Evolutionary conservation across 1,140 invertebrate genomes (phyloP), one percentile per base, ranked within the genome.

Genomic region (Pygmarrhopalites habei): DNA sequence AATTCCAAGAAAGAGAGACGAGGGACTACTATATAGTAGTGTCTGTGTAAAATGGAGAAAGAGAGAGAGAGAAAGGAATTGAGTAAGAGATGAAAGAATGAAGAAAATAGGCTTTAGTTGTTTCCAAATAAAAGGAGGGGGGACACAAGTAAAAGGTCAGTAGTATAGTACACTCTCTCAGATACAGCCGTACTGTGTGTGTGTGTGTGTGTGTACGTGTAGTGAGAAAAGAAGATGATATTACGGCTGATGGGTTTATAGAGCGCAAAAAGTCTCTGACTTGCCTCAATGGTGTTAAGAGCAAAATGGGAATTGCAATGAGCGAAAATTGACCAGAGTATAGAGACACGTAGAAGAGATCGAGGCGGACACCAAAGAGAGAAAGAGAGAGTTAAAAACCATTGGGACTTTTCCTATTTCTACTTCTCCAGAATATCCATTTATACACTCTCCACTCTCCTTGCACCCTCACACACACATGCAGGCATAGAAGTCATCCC

Each of bases 241-340:
- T 67, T 67, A 59, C 43, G 25, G 35, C 28, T 67, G 65, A 67
- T 67, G 65, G 65, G 65, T 63, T 67, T 67, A 67, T 67, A 51
- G 61, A 60, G 65, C 60, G 60, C 57, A 58, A 62, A 64, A 67
- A 62, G 59, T 61, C 44, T 25, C 23, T 21, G 64, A 59, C 51
- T 26, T 26, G 30, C 28, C 25, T 25, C 35, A 56, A 7, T 60
- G 19, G 23, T 59, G n/a, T 46, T 10, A 39, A 65, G 49, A 46
- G 56, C 51, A 47, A 63, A 62, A 64, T 61, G 66, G 66, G 66
- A 68, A 68, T 64, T 60, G 52, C 62, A 68, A 68, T 64, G 58
- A 68, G 62, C 66, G 62, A 68, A 68, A 68, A 68, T 68, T 68
- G 58, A 62, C 58, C 66, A 35, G 60, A 46, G 46, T 19, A 49